A percentile compares a stretch with the other conserved stretches of the same genome.
phyloP scores from a whole-genome alignment of 64 coral and sea anemone species.

The Montipora capricornis region DNA sequence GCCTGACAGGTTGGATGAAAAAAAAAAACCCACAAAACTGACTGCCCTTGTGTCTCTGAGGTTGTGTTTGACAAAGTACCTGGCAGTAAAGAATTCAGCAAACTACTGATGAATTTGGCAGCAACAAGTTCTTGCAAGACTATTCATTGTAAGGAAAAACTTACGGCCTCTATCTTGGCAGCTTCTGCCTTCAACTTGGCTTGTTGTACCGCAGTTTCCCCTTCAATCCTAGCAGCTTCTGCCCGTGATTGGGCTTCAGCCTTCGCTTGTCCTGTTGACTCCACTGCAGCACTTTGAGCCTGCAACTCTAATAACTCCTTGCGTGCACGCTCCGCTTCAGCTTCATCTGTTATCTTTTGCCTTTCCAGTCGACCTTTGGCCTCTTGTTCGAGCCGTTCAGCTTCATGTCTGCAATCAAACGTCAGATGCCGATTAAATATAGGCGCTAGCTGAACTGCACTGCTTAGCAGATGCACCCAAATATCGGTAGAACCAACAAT shows the following conservation, averaged over 20 bases:
- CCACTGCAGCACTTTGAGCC: conserved; percentile 94
- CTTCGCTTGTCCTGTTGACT: conserved; percentile 97
- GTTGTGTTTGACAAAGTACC: too few species aligned
- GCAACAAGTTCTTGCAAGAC: too few species aligned
- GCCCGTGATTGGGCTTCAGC: conserved; percentile 97
- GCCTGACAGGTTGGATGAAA: too few species aligned
- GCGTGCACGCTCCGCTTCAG: conserved; percentile 87
- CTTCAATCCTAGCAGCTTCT: conserved; percentile 96
- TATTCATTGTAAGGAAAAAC: not conserved
- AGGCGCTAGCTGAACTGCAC: too few species aligned
- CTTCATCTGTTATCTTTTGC: conserved; percentile 97
- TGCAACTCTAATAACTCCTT: conserved; percentile 94
- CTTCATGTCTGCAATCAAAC: conserved; percentile 82
- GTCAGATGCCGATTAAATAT: not conserved
- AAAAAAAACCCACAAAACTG: too few species aligned
- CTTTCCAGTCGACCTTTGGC: conserved; percentile 94
- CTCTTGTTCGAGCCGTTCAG: conserved; percentile 96
- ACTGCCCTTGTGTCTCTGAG: too few species aligned
- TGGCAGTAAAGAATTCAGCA: too few species aligned
- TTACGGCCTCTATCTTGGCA: conserved; percentile 96
- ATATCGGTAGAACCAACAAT: too few species aligned
- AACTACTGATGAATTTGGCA: too few species aligned
- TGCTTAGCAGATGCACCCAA: too few species aligned
- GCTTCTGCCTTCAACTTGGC: conserved; percentile 97
- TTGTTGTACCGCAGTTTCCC: conserved; percentile 95